Conservation (phyloP, 2,797 vertebrate species). For the Phoebastria nigripes region DNA sequence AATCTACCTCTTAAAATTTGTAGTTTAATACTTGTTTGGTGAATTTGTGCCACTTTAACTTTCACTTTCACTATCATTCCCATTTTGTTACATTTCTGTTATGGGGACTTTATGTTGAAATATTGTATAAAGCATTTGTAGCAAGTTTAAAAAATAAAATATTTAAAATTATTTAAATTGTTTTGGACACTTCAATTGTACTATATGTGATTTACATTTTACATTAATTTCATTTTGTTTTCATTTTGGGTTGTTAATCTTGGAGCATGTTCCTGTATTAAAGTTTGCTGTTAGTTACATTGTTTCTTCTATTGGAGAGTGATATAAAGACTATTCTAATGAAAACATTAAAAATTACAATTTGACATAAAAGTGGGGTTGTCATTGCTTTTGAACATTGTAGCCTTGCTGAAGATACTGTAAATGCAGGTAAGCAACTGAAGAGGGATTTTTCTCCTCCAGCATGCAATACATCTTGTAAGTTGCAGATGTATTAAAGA, state of each 20-base stretch:
- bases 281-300: conserved; percentile 75
- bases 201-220: conserved; percentile 84
- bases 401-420: conserved; percentile 51
- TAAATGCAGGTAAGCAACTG: conserved; percentile 23
- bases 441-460: not conserved
- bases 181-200: conserved; percentile 84
- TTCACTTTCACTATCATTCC: conserved; percentile 80
- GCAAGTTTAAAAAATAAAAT: conserved; percentile 84
- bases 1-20: conserved; percentile 84
- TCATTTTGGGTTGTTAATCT: conserved; percentile 72
- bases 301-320: conserved; percentile 73
- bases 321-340: conserved; percentile 75
- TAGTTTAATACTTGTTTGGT: conserved; percentile 77
- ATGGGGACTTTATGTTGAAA: conserved; percentile 78
- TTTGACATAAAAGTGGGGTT: conserved; percentile 70
- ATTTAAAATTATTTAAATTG: conserved; percentile 94
- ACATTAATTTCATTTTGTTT: conserved; percentile 73
- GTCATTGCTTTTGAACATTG: conserved; percentile 72
- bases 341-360: conserved; percentile 77
- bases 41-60: conserved; percentile 78
- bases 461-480: not conserved
- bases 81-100: conserved; percentile 81
- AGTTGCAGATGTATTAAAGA: not conserved
- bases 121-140: conserved; percentile 84
- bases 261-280: conserved; percentile 73